Percentiles rank a stretch among this genome's conserved stretches.
Conservation (phyloP, 92 coral and sea anemone species). For the Paragorgia papillata region DNA sequence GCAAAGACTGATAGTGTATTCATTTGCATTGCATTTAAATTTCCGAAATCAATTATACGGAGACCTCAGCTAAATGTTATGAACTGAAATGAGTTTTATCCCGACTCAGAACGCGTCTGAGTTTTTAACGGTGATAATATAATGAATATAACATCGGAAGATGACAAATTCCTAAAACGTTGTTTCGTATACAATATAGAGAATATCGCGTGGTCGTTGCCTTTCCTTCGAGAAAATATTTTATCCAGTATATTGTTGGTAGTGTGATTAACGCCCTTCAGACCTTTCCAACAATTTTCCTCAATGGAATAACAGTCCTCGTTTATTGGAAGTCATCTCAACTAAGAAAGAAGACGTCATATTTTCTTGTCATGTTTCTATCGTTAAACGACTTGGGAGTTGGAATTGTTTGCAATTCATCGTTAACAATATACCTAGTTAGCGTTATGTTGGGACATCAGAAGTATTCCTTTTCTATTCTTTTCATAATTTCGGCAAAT, state of each 20-base stretch:
- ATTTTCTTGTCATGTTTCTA: slow-evolving; percentile 21
- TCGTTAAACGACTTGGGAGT: slow-evolving; percentile 5
- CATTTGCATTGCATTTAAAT: no score
- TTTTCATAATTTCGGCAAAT: not conserved
- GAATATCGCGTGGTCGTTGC: not conserved
- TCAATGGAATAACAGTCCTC: slow-evolving; percentile 7
- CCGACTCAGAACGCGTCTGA: no score
- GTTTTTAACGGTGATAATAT: not conserved
- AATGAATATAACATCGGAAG: not conserved
- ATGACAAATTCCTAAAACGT: not conserved
- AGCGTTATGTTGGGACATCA: not conserved
- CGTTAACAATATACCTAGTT: not conserved
- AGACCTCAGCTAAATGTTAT: no score
- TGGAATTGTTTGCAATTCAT: not conserved
- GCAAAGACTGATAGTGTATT: no score
- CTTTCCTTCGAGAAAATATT: slow-evolving; percentile 5
- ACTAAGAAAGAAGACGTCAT: slow-evolving; percentile 3
- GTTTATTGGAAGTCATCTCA: slow-evolving; percentile 14
- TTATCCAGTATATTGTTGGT: not conserved
- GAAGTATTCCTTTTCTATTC: not conserved
- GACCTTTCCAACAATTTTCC: not conserved
- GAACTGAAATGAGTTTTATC: no score
- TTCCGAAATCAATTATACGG: no score
- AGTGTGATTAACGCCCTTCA: not conserved
- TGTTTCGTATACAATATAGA: not conserved